Evolutionary conservation across 2,888 invertebrate species (phyloP).

Genomic region (Plagiodera versicolora): DNA sequence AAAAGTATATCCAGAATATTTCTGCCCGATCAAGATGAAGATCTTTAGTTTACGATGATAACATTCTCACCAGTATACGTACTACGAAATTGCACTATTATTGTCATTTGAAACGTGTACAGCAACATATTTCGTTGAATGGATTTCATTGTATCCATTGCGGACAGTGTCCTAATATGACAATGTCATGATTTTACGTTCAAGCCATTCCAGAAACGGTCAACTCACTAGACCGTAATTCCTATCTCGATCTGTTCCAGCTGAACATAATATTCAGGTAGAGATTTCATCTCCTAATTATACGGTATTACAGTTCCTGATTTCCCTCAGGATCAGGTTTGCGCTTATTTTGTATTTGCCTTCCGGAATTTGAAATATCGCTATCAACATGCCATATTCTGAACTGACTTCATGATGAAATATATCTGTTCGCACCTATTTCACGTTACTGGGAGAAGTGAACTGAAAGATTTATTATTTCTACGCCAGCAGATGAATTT

Average conservation of each 20-base stretch:
- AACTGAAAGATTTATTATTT: conserved; percentile 7
- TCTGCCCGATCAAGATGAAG: background rate
- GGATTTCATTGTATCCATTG: background rate
- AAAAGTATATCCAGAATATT: no score
- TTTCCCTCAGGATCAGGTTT: conserved; percentile 41
- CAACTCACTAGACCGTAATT: conserved; percentile 11
- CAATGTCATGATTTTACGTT: background rate
- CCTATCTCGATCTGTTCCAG: conserved; percentile 22
- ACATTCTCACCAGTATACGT: no score
- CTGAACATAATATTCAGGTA: conserved; percentile 22
- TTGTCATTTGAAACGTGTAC: background rate
- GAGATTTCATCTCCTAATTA: conserved; percentile 39
- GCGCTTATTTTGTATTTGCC: conserved; percentile 36
- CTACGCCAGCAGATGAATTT: no score
- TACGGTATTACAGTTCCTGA: conserved; percentile 42
- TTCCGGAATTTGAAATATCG: conserved; percentile 36
- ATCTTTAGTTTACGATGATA: background rate
- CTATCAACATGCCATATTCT: conserved; percentile 30
- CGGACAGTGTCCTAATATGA: background rate
- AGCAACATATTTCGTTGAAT: background rate
- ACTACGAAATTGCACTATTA: background rate
- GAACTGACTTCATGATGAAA: conserved; percentile 15
- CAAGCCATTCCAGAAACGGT: background rate
- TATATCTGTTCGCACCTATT: conserved; percentile 15
- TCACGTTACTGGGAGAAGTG: conserved; percentile 9